Conservation (phyloP, 1,140 invertebrate genomes). For the Orchesella cincta region DNA sequence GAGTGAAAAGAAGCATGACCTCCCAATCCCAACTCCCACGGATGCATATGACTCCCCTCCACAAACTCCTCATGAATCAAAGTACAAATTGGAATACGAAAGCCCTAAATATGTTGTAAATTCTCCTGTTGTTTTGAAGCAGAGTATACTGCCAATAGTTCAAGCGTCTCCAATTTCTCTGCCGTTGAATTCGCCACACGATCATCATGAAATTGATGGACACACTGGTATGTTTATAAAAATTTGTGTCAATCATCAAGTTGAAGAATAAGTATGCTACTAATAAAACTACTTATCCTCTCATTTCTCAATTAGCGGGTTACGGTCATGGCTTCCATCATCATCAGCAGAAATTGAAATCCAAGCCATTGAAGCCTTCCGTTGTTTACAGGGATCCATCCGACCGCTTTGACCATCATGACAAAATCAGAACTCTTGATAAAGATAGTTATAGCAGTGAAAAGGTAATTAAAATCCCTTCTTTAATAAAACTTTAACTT, state of each 20-base stretch:
- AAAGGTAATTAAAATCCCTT: no score
- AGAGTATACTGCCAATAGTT: not conserved
- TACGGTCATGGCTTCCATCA: conserved; percentile 25
- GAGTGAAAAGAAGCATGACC: not conserved
- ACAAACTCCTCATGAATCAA: not conserved
- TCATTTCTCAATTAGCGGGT: not conserved
- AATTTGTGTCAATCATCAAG: not conserved
- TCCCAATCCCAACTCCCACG: not conserved
- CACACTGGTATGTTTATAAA: not conserved
- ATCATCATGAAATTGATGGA: not conserved
- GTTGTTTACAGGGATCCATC: conserved; percentile 47
- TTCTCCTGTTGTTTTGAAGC: not conserved
- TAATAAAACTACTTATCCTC: not conserved
- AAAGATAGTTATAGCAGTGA: conserved; percentile 30
- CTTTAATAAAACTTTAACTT: not conserved
- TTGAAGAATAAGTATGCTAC: not conserved
- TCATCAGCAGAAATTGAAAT: conserved; percentile 10
- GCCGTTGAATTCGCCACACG: not conserved
- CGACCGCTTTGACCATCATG: conserved; percentile 39
- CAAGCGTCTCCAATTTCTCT: not conserved
- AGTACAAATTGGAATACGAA: conserved; percentile 21
- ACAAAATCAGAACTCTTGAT: conserved; percentile 43
- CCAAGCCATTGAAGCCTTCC: conserved; percentile 42
- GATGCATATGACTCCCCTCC: not conserved
- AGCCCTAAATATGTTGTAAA: not conserved